Base-by-base conservation (phyloP, 1,140 invertebrate genomes). In the Oryzaephilus surinamensis region DNA sequence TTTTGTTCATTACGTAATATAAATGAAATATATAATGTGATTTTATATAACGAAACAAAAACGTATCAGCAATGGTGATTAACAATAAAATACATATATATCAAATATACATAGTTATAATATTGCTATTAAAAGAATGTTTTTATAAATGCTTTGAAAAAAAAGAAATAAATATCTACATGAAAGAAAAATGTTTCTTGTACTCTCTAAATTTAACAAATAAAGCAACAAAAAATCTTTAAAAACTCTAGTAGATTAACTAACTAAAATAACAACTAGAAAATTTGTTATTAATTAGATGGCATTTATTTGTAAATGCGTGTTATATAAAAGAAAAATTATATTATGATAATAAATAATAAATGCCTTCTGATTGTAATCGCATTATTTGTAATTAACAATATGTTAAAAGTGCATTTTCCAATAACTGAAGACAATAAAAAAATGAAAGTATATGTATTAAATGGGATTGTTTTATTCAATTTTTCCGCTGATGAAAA, bases 11-110 rank as follows among this genome's bases (percentile, higher is more conserved):
- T 40, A 29, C n/a, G n/a, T n/a, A 15, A 5, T 35, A 20, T 24
- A 18, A 33, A 34, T 28, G 33, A 38, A 28, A 46, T 39, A 38
- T 46, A 50, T 36, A 46, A 55, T 61, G 55, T 59, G 58, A 61
- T 61, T 54, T 50, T 43, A 50, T 43, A 41, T 56, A 56, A 50
- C 45, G 58, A 51, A 61, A 61, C 58, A 46, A 48, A 60, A 56
- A 61, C 58, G 58, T 61, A 61, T 61, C 58, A 61, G 51, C 48
- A 58, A 59, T 52, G 55, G 57, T 61, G 57, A 61, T 58, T 57
- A 56, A 57, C 46, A 49, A 51, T 50, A 49, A 45, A 32, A 41
- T 36, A 35, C 4, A 6, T 46, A 42, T 37, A 35, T 30, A 27
- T 4, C 11, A 31, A 30, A 41, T 36, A 33, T 38, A 41, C 41